phyloP scores from a whole-genome alignment of 2,888 invertebrate genomes.

The Lepidocyrtoides sp. region DNA sequence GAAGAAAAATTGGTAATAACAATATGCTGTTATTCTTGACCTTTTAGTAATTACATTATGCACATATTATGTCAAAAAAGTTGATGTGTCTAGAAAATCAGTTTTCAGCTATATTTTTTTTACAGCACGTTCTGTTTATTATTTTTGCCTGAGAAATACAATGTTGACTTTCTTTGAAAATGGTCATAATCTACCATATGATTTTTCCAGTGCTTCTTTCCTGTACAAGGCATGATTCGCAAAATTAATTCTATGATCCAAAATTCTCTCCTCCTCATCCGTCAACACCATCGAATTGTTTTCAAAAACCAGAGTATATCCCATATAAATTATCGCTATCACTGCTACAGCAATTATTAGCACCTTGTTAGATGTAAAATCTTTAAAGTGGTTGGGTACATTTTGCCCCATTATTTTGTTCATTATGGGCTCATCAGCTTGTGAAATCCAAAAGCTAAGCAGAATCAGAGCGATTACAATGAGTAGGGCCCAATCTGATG shows the following conservation, averaged over 20 bases:
- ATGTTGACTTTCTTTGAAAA: too few relatives aligned
- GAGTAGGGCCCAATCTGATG: too few relatives aligned
- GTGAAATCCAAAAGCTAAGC: too few relatives aligned
- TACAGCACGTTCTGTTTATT: too few relatives aligned
- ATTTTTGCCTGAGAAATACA: too few relatives aligned
- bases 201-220: conserved; percentile 45
- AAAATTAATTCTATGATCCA: conserved; percentile 17
- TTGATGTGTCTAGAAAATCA: too few relatives aligned
- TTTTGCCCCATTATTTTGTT: too few relatives aligned
- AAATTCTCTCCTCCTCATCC: background rate
- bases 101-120: too few relatives aligned
- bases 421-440: too few relatives aligned
- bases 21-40: too few relatives aligned
- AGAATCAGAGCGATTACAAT: background rate
- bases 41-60: background rate
- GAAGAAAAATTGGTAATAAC: too few relatives aligned
- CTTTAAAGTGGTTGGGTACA: background rate
- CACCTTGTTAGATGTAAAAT: background rate
- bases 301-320: background rate
- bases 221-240: conserved; percentile 44
- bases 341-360: background rate
- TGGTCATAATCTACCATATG: background rate
- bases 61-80: background rate
- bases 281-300: background rate
- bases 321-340: background rate